Percentiles rank a stretch among this genome's conserved stretches.
phyloP scores from a whole-genome alignment of 2,797 vertebrate species.

The Oreonectes daqikongensis region DNA sequence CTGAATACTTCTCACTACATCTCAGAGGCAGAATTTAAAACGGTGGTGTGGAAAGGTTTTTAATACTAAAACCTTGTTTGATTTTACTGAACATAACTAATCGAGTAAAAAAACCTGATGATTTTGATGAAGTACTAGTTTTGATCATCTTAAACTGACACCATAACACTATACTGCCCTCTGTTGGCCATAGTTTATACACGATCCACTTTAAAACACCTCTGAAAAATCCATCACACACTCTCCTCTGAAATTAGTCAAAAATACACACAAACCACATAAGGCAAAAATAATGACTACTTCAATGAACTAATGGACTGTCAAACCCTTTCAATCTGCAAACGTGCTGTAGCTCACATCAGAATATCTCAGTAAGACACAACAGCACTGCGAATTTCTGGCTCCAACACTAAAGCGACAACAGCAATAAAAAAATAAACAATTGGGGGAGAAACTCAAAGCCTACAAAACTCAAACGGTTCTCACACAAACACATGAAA shows the following conservation, averaged over 20 bases:
- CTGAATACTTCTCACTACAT: conserved; percentile 65
- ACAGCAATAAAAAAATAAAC: conserved; percentile 29
- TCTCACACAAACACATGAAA: not conserved
- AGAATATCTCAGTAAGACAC: not conserved
- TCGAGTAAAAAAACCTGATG: conserved; percentile 55
- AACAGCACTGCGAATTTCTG: not conserved
- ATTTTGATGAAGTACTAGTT: conserved; percentile 43
- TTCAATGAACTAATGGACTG: not conserved
- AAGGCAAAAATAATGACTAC: conserved; percentile 1
- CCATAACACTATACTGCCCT: conserved; percentile 59
- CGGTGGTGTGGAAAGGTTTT: not conserved
- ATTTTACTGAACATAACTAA: conserved; percentile 24
- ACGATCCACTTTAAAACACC: conserved; percentile 3
- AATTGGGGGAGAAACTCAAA: not conserved
- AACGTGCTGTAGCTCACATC: not conserved
- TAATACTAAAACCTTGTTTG: conserved; percentile 6
- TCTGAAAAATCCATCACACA: conserved; percentile 19
- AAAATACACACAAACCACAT: no score
- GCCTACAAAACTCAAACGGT: not conserved
- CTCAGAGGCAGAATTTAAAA: conserved; percentile 55
- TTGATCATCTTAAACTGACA: conserved; percentile 48
- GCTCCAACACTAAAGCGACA: conserved; percentile 43
- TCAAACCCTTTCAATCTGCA: not conserved
- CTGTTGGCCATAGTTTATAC: conserved; percentile 55
- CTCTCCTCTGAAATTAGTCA: not conserved